These are phyloP conservation scores for Brenthis ino DNA, from an alignment of 2,888 invertebrate genomes.

Conservation along the genomic window DNA sequence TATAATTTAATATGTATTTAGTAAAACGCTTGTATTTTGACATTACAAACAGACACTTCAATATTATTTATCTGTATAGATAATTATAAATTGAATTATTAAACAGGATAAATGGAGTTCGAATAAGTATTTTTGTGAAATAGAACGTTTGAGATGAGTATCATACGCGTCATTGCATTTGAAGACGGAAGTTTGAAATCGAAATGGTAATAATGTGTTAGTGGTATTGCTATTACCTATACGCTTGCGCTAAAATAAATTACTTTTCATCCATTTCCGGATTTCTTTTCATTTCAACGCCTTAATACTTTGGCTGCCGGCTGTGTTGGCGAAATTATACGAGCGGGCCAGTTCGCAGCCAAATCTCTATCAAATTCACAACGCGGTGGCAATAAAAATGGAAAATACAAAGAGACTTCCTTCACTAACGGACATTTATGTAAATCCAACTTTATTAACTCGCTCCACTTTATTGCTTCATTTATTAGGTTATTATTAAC, in stretches of 20 bases:
- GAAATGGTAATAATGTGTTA: slow-evolving; percentile 30
- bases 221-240: slow-evolving; percentile 48
- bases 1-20: too few species aligned
- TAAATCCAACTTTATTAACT: slow-evolving; percentile 63
- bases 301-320: slow-evolving; percentile 66
- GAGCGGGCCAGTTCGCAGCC: slow-evolving; percentile 65
- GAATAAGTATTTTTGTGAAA: too few species aligned
- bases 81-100: too few species aligned
- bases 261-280: slow-evolving; percentile 70
- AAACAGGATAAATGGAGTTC: too few species aligned
- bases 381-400: slow-evolving; percentile 71
- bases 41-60: too few species aligned
- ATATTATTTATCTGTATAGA: too few species aligned
- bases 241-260: slow-evolving; percentile 63
- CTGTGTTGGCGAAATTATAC: slow-evolving; percentile 72
- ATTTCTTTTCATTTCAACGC: slow-evolving; percentile 71
- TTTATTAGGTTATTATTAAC: slow-evolving; percentile 43
- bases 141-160: too few species aligned
- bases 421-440: slow-evolving; percentile 53
- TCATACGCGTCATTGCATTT: slow-evolving; percentile 12
- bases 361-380: slow-evolving; percentile 74
- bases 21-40: too few species aligned
- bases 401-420: slow-evolving; percentile 67
- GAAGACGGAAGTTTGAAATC: slow-evolving; percentile 12
- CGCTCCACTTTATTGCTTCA: slow-evolving; percentile 53